Evolutionary conservation across 2,113 vertebrate species (phyloP).

Genomic region (Callithrix jacchus): DNA sequence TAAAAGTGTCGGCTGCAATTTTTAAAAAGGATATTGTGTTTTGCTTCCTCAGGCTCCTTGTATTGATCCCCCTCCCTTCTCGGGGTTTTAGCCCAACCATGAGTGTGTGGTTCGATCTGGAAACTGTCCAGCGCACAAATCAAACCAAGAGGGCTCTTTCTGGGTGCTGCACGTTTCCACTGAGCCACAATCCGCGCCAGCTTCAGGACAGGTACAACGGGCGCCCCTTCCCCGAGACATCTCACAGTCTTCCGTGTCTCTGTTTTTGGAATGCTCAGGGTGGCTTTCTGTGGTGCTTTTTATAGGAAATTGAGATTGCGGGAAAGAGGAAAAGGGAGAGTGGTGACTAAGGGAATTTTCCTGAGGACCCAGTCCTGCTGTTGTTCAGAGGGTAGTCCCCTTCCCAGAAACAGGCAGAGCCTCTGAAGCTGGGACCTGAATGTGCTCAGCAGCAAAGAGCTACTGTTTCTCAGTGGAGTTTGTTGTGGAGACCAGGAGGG

Average conservation of each 20-base stretch:
- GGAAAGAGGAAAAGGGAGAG: neutral
- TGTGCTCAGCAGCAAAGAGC: no score
- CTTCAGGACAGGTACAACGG: neutral
- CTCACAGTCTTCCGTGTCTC: accelerated
- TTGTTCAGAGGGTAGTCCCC: neutral
- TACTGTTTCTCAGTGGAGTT: neutral
- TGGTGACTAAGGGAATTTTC: neutral
- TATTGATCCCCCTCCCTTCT: neutral
- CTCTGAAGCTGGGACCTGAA: neutral
- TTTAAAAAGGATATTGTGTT: neutral
- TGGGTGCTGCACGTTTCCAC: neutral
- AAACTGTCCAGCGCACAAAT: neutral
- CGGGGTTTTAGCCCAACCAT: neutral
- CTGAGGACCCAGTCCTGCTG: neutral
- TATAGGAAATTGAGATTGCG: neutral
- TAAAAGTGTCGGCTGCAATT: neutral
- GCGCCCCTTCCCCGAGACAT: neutral
- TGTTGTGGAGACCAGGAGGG: neutral
- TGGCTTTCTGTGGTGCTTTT: neutral
- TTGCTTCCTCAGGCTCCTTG: neutral
- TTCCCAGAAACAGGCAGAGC: neutral
- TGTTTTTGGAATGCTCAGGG: neutral
- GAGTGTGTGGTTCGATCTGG: neutral
- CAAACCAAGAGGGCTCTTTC: neutral
- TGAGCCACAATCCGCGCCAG: no score